Percentiles rank a stretch among this genome's conserved stretches.
These are phyloP conservation scores for Blera fallax DNA, from an alignment of 2,888 invertebrate genomes.

Conservation along the genomic window DNA sequence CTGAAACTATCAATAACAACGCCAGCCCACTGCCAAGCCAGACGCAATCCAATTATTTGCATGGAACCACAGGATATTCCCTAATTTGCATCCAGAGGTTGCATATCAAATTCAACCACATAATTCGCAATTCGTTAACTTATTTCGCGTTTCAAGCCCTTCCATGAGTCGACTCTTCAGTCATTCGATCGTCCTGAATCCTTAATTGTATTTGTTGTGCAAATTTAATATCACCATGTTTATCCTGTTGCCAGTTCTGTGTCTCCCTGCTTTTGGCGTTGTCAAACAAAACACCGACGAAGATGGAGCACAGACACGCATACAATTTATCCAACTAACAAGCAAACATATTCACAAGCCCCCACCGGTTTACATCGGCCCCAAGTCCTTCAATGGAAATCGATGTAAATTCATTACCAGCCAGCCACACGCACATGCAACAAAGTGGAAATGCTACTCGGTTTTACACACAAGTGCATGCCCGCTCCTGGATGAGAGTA, in stretches of 20 bases:
- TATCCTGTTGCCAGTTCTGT: not conserved
- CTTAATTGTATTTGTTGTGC: constrained; percentile 60
- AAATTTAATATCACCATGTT: constrained; percentile 61
- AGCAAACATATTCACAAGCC: constrained; percentile 33
- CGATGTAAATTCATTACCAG: constrained; percentile 54
- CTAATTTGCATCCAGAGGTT: constrained; percentile 45
- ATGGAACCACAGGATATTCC: constrained; percentile 25
- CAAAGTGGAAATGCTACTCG: not conserved
- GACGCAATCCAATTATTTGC: constrained; percentile 46
- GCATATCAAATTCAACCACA: constrained; percentile 38
- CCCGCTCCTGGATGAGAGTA: not conserved
- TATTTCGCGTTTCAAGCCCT: constrained; percentile 23
- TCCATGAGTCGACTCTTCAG: not conserved
- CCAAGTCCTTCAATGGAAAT: constrained; percentile 7
- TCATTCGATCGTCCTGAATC: constrained; percentile 13
- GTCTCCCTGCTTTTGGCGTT: not conserved
- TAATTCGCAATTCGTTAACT: constrained; percentile 61
- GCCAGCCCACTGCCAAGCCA: not conserved
- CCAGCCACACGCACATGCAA: constrained; percentile 21
- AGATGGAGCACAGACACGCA: constrained; percentile 2
- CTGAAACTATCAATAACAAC: not conserved
- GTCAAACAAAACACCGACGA: constrained; percentile 10
- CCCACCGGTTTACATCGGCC: no score
- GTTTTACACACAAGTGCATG: not conserved
- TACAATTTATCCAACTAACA: constrained; percentile 37